These are phyloP conservation scores for Formica aserva DNA, from an alignment of 2,888 invertebrate species.

Conservation along the genomic window DNA sequence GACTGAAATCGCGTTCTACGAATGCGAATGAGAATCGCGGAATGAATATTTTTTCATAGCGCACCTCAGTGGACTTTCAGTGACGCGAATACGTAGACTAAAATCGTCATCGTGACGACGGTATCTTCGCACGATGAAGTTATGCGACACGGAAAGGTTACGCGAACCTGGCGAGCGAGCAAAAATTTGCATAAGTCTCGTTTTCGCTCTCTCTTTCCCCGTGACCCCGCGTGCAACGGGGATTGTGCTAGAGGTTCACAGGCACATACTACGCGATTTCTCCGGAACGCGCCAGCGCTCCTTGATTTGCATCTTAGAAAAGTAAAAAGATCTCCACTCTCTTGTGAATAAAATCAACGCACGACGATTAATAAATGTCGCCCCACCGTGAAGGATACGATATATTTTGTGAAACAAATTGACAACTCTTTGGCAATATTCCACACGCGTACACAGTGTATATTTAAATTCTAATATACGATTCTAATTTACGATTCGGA, in stretches of 20 bases:
- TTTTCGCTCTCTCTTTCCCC: slow-evolving; percentile 64
- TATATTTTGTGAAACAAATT: not conserved
- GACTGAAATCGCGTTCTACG: not conserved
- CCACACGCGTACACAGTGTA: not conserved
- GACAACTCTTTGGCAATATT: not conserved
- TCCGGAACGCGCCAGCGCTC: slow-evolving; percentile 15
- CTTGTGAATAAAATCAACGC: not conserved
- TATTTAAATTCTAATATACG: not conserved
- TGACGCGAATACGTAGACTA: not conserved
- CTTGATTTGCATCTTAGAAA: not conserved
- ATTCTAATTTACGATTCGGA: not conserved
- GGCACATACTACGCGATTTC: slow-evolving; percentile 61
- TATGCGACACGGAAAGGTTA: slow-evolving; percentile 67
- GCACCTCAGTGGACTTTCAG: slow-evolving; percentile 36
- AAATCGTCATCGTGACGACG: slow-evolving; percentile 39
- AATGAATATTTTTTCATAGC: not conserved
- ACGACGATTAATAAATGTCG: not conserved
- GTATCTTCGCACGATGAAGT: slow-evolving; percentile 53
- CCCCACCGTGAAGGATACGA: too few species aligned
- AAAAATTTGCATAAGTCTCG: slow-evolving; percentile 70
- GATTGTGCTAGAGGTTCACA: slow-evolving; percentile 61
- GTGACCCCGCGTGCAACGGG: slow-evolving; percentile 53
- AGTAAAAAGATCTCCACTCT: not conserved
- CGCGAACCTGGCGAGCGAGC: slow-evolving; percentile 53
- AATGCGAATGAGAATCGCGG: slow-evolving; percentile 14